Conservation (phyloP, 1,140 invertebrate genomes). For the Apis dorsata region DNA sequence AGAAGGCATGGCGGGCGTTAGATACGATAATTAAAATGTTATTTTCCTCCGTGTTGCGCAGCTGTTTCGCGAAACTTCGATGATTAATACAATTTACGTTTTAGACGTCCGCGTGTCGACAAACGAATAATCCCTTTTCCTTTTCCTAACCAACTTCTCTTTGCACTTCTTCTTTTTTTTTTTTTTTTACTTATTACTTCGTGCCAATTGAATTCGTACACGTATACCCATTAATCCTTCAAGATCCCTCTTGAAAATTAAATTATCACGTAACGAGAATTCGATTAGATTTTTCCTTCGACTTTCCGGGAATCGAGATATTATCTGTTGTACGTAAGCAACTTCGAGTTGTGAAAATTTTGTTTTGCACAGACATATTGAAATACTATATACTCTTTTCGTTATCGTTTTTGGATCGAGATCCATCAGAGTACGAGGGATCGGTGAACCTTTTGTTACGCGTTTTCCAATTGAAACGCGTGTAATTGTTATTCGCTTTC, state of each 20-base stretch:
- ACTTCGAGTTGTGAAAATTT: too few relatives aligned
- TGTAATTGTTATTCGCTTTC: conserved; percentile 1
- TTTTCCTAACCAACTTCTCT: too few relatives aligned
- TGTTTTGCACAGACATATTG: too few relatives aligned
- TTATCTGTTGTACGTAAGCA: too few relatives aligned
- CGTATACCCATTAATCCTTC: background rate
- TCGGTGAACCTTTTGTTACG: conserved; percentile 9
- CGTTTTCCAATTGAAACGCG: conserved; percentile 30
- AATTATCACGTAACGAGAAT: background rate
- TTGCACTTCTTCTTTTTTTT: background rate
- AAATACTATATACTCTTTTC: background rate
- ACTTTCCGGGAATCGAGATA: too few relatives aligned
- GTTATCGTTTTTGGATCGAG: conserved; percentile 17
- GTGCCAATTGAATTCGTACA: conserved; percentile 5
- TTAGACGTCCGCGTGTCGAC: conserved; percentile 10
- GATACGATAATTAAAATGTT: conserved; percentile 33
- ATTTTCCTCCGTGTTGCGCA: background rate
- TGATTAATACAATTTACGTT: conserved; percentile 35
- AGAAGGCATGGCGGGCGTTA: background rate
- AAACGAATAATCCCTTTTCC: conserved; percentile 25
- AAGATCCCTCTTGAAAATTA: background rate
- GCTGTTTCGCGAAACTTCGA: background rate
- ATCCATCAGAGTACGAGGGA: conserved; percentile 26
- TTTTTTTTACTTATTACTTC: background rate
- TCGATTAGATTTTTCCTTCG: background rate